A percentile compares a stretch with the other conserved stretches of the same genome.
phyloP scores from a whole-genome alignment of 2,888 invertebrate genomes.

The Anarsia innoxiella region DNA sequence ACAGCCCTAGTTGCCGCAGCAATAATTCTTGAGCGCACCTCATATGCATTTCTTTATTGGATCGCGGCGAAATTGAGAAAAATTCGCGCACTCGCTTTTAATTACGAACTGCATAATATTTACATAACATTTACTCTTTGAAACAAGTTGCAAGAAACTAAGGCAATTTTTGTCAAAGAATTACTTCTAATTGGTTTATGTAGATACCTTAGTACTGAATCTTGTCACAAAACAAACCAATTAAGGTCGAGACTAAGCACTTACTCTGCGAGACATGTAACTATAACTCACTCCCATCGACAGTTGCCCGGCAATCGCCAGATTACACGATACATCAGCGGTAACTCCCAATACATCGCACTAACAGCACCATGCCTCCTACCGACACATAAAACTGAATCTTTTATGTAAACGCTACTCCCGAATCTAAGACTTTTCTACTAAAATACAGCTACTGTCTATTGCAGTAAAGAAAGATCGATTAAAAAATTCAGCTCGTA shows the following conservation, averaged over 20 bases:
- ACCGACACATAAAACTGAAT: constrained; percentile 48
- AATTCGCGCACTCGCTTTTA: constrained; percentile 55
- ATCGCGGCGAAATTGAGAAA: constrained; percentile 61
- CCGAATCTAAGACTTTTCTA: constrained; percentile 25
- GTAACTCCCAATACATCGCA: constrained; percentile 43
- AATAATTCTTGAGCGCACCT: constrained; percentile 61
- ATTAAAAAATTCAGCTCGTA: no score
- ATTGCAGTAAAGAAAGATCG: no score
- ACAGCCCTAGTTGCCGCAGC: no score
- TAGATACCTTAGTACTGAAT: no score
- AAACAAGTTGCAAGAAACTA: no score
- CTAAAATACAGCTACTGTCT: constrained; percentile 22
- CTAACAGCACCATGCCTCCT: constrained; percentile 53
- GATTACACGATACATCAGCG: constrained; percentile 62
- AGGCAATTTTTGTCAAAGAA: no score
- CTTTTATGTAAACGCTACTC: constrained; percentile 42
- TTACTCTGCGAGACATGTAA: no score
- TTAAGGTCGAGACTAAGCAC: no score
- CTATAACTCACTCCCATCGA: no score
- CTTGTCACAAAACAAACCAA: no score
- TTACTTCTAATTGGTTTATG: no score
- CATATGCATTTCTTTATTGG: constrained; percentile 74
- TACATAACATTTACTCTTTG: constrained; percentile 6
- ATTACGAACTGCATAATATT: constrained; percentile 32
- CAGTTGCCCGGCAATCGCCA: constrained; percentile 40